phyloP scores from a whole-genome alignment of 2,888 invertebrate species.

The Diloba caeruleocephala region DNA sequence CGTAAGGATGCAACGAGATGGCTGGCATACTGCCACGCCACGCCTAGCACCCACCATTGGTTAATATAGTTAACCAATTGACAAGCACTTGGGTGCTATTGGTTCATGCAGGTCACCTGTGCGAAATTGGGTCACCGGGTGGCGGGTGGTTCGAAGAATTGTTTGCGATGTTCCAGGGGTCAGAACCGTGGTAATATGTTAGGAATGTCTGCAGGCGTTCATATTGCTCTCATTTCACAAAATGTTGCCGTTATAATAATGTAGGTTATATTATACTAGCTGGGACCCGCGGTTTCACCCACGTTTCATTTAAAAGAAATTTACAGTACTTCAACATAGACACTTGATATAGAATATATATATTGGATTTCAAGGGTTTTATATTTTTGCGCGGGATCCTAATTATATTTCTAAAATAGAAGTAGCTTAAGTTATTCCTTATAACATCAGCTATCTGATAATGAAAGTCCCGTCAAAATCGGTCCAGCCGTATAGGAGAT shows the following conservation, averaged over 20 bases:
- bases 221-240: slow-evolving; percentile 1
- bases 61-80: slow-evolving; percentile 88
- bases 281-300: too few species aligned
- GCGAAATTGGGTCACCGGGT: slow-evolving; percentile 76
- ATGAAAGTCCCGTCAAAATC: too few species aligned
- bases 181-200: slow-evolving; percentile 6
- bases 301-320: too few species aligned
- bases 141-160: slow-evolving; percentile 58
- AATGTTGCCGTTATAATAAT: background rate
- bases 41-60: slow-evolving; percentile 87
- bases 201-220: background rate
- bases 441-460: too few species aligned
- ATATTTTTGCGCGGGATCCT: too few species aligned
- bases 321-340: too few species aligned
- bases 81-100: slow-evolving; percentile 82
- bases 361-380: too few species aligned
- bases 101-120: slow-evolving; percentile 81
- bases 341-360: too few species aligned
- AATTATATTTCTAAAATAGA: too few species aligned
- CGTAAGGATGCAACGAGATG: slow-evolving; percentile 74
- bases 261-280: too few species aligned
- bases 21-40: slow-evolving; percentile 87
- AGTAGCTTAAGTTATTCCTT: too few species aligned
- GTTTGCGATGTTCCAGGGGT: slow-evolving; percentile 32
- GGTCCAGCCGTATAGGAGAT: too few species aligned